Base-by-base conservation (phyloP, 2,888 invertebrate genomes). In the Xestia sexstrigata region DNA sequence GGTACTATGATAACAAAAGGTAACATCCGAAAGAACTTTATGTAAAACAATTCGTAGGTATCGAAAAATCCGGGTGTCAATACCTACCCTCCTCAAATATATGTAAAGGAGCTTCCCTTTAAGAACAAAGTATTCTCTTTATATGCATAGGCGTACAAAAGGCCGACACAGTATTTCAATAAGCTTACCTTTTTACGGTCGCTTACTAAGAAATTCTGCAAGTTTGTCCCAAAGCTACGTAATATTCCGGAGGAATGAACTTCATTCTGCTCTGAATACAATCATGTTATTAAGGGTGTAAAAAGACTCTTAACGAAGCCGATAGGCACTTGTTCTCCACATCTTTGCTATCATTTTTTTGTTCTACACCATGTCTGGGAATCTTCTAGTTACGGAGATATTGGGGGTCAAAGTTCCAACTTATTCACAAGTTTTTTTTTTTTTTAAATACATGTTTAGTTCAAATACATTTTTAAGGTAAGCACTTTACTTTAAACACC, bases 111-210 rank as follows among this genome's bases (percentile, higher is more conserved):
- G 49, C 39, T 73, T 73, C 63, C 52, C 52, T 69, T 76, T 63
- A 23, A 62, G 72, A 67, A 81, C 78, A 87, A 85, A 81, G 74
- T 81, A 69, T 84, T 85, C 82, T 78, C 74, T 86, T 85, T 87
- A 87, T 87, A 85, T 84, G 77, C 72, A 84, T 74, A 77, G 74
- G 30, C 71, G 60, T 66, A 76, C 76, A 73, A 74, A 72, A 66
- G 58, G 70, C 60, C 67, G 74, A 78, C 71, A 78, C 80, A 70
- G 70, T 85, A 76, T 87, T 85, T 76, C 76, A 87, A 81, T 87
- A 85, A 87, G 85, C 72, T 76, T 81, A 78, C 82, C 74, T 81
- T 87, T 87, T 85, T 81, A 87, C 74, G 74, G 68, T 78, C 74
- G 55, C 49, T 68, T 78, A 65, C 78, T 55, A 78, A 70, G 70